Evolutionary conservation across 2,888 invertebrate genomes (phyloP).

Genomic region (Epinotia bilunana): DNA sequence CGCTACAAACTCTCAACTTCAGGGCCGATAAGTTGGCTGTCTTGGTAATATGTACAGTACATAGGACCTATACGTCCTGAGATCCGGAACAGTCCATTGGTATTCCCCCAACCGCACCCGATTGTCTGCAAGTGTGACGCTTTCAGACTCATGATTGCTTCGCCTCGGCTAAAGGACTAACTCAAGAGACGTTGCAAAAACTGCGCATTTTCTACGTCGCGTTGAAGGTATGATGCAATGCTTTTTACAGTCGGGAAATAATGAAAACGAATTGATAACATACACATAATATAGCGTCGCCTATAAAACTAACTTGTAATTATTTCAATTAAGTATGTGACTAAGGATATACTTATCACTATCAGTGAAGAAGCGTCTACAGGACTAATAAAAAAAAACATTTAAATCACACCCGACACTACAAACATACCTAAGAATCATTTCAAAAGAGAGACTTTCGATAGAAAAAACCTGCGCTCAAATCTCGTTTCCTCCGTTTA

Average conservation of each 20-base stretch:
- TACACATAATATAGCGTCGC: background rate
- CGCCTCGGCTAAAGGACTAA: conserved; percentile 24
- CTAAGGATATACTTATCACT: no score
- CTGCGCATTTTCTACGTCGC: conserved; percentile 1
- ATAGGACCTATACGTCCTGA: conserved; percentile 9
- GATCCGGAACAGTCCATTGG: conserved; percentile 55
- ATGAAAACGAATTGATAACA: conserved; percentile 13
- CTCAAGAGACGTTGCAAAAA: conserved; percentile 4
- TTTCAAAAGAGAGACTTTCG: no score
- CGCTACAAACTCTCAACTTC: conserved; percentile 56
- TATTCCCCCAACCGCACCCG: conserved; percentile 60
- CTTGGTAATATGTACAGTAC: background rate
- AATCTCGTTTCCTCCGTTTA: no score
- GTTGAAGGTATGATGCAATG: background rate
- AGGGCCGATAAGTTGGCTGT: conserved; percentile 3
- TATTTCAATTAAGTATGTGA: no score
- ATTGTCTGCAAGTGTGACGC: conserved; percentile 59
- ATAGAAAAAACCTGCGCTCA: no score
- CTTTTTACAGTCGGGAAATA: background rate
- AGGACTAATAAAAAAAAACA: no score
- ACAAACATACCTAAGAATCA: no score
- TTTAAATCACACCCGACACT: no score
- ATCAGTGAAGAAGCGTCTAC: no score
- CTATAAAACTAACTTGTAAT: background rate
- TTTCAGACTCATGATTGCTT: conserved; percentile 47